phyloP scores from a whole-genome alignment of 2,888 invertebrate genomes.

The Drosophila villosipedis region DNA sequence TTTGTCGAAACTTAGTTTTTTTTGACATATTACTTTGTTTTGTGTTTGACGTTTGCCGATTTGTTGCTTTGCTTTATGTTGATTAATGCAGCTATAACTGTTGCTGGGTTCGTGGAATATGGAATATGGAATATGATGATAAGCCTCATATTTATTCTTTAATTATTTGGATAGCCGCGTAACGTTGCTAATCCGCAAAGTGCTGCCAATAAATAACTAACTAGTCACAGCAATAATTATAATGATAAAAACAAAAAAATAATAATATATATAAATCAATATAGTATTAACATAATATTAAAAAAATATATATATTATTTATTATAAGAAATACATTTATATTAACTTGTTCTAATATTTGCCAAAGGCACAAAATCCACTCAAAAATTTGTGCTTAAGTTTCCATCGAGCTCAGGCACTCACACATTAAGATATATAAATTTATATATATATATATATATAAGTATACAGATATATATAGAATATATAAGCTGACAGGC shows the following conservation, averaged over 20 bases:
- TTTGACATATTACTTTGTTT: not conserved
- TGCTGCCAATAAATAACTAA: constrained; percentile 8
- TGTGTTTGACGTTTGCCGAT: constrained; percentile 34
- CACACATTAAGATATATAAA: not conserved
- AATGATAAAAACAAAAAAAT: not conserved
- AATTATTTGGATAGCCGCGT: constrained; percentile 46
- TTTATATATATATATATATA: not conserved
- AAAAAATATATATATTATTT: not conserved
- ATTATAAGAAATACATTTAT: not conserved
- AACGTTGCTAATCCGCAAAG: not conserved
- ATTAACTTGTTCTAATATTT: constrained; percentile 7
- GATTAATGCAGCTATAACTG: constrained; percentile 26
- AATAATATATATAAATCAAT: not conserved
- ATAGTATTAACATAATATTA: not conserved
- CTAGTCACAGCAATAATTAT: not conserved
- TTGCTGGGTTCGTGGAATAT: constrained; percentile 10
- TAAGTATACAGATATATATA: not conserved
- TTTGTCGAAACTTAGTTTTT: not conserved
- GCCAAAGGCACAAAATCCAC: not conserved
- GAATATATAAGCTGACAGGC: not conserved
- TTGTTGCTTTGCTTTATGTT: constrained; percentile 25
- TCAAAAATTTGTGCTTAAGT: constrained; percentile 4
- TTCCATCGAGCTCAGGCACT: not conserved
- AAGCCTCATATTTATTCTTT: constrained; percentile 26
- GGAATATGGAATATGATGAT: constrained; percentile 24